Conservation (phyloP, 2,888 invertebrate species). For the Acleris cristana region DNA sequence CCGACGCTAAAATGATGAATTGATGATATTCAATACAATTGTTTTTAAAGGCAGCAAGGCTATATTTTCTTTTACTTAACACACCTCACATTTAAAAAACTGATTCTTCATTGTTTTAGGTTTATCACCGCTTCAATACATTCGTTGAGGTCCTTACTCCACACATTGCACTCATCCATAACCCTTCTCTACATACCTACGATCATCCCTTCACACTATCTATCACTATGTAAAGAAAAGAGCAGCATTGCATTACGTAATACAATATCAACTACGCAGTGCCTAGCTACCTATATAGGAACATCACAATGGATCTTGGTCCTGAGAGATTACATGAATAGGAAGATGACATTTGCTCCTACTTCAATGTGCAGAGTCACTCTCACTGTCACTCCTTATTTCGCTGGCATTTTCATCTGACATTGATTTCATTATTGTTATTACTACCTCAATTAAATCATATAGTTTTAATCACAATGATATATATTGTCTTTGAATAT, state of each 20-base stretch:
- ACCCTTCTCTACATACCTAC: constrained; percentile 62
- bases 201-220: constrained; percentile 54
- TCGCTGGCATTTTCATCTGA: constrained; percentile 71
- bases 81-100: constrained; percentile 11
- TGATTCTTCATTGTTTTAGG: constrained; percentile 70
- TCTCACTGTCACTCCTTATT: constrained; percentile 71
- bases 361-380: constrained; percentile 77
- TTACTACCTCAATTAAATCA: constrained; percentile 21
- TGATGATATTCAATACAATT: constrained; percentile 4
- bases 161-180: constrained; percentile 62
- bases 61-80: constrained; percentile 10
- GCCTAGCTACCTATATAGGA: constrained; percentile 53
- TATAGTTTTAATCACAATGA: constrained; percentile 6
- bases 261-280: constrained; percentile 54
- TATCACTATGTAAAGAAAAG: constrained; percentile 61
- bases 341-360: constrained; percentile 75
- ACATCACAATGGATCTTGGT: constrained; percentile 66
- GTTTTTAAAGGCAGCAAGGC: constrained; percentile 24
- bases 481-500: too few relatives aligned
- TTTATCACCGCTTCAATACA: constrained; percentile 73
- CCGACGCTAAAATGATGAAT: neutral
- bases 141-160: constrained; percentile 63
- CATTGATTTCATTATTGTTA: constrained; percentile 35
- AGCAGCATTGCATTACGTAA: constrained; percentile 54
- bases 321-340: constrained; percentile 75